Percentiles rank a stretch among this genome's conserved stretches.
These are phyloP conservation scores for Cherax destructor DNA, from an alignment of 1,140 invertebrate genomes.

Conservation along the genomic window DNA sequence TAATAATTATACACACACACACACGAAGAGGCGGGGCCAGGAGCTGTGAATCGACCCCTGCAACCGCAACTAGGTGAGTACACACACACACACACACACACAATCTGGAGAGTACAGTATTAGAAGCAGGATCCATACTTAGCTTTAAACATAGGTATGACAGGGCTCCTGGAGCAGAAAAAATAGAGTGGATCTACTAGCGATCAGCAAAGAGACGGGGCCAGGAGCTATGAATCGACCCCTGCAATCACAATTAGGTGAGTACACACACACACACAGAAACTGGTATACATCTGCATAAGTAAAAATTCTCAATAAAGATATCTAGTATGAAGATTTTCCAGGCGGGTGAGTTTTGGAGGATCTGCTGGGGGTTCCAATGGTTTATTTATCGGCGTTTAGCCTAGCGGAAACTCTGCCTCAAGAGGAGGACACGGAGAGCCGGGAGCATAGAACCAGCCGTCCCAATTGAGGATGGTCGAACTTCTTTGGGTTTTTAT, in stretches of 20 bases:
- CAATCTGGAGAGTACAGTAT: too few relatives aligned
- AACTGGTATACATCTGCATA: constrained; percentile 43
- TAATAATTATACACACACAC: neutral
- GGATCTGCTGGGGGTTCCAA: constrained; percentile 5
- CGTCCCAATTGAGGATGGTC: neutral
- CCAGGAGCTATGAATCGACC: neutral
- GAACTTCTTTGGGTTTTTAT: constrained; percentile 8
- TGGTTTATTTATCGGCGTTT: constrained; percentile 42
- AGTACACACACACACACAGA: constrained; percentile 28
- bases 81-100: too few relatives aligned
- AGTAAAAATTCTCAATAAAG: constrained; percentile 52
- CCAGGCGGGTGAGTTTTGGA: constrained; percentile 35
- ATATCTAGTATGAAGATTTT: constrained; percentile 51
- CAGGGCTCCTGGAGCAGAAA: too few relatives aligned
- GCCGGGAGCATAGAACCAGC: neutral
- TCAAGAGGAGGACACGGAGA: neutral
- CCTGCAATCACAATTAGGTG: constrained; percentile 10
- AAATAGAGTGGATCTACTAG: too few relatives aligned
- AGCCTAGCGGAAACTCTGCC: constrained; percentile 39
- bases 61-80: too few relatives aligned
- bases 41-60: too few relatives aligned
- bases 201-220: too few relatives aligned
- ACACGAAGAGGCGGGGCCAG: neutral
- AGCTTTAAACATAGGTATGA: too few relatives aligned
- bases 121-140: too few relatives aligned